A percentile compares a stretch with the other conserved stretches of the same genome.
Conservation (phyloP, 1,140 invertebrate species). For the Bombyx mandarina region DNA sequence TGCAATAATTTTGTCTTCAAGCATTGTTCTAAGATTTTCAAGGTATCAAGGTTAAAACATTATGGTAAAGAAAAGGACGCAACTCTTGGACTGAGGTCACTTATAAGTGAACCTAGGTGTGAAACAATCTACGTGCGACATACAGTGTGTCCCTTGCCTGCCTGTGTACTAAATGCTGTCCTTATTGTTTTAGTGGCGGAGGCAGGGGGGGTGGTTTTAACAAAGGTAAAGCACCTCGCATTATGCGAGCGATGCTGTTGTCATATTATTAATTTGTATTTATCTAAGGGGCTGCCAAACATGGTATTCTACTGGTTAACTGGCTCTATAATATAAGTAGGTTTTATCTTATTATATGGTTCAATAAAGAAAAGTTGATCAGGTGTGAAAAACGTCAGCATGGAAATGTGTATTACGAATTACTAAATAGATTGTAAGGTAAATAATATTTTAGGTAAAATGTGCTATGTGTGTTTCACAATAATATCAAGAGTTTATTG, state of each 20-base stretch:
- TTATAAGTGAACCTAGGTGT: slow-evolving; percentile 75
- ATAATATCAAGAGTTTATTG: no score
- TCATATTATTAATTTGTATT: slow-evolving; percentile 76
- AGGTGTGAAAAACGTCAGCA: no score
- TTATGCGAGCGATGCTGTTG: slow-evolving; percentile 77
- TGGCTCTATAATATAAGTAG: slow-evolving; percentile 1
- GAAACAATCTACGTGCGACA: slow-evolving; percentile 68
- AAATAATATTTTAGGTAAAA: no score
- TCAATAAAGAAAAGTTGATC: no score
- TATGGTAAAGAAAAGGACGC: slow-evolving; percentile 59
- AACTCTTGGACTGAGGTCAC: slow-evolving; percentile 70
- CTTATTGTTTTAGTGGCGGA: slow-evolving; percentile 90
- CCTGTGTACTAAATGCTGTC: slow-evolving; percentile 77
- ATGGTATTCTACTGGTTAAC: slow-evolving; percentile 23
- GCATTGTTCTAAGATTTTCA: slow-evolving; percentile 59
- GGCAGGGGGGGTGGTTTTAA: slow-evolving; percentile 87
- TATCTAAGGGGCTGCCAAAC: slow-evolving; percentile 63
- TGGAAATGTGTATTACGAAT: no score
- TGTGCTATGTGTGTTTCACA: no score
- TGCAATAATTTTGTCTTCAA: slow-evolving; percentile 32
- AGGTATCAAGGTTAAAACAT: slow-evolving; percentile 58
- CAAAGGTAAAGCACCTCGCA: slow-evolving; percentile 87
- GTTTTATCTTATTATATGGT: no score
- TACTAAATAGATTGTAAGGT: no score
- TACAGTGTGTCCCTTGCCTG: slow-evolving; percentile 76